Conservation (phyloP, 2,888 invertebrate species). For the Arge pagana region DNA sequence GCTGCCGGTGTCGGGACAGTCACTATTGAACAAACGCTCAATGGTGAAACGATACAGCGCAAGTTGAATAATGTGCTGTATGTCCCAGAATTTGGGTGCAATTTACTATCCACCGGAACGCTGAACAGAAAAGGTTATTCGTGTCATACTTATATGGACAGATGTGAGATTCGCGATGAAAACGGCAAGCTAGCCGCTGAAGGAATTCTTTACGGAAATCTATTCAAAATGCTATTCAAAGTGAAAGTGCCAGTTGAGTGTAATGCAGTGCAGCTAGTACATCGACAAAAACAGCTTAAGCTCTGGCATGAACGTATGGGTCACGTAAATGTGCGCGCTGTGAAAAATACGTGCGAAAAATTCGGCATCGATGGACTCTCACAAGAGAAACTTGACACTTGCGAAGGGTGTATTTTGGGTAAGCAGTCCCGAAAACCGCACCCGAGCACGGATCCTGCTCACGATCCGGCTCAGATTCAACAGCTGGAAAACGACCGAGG, state of each 20-base stretch:
- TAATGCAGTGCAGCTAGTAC: too few species aligned
- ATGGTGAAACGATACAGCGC: not conserved
- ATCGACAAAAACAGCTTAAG: not conserved
- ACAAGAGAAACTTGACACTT: too few species aligned
- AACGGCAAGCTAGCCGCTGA: constrained; percentile 4
- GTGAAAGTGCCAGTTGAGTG: not conserved
- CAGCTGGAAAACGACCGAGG: not conserved
- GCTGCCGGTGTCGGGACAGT: constrained; percentile 23
- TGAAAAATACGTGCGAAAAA: not conserved
- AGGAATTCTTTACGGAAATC: constrained; percentile 1
- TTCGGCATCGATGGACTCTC: too few species aligned
- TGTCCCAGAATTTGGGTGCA: constrained; percentile 24
- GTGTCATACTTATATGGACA: constrained; percentile 7
- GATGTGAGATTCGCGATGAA: constrained; percentile 19
- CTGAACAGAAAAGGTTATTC: constrained; percentile 14
- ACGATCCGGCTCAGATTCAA: not conserved
- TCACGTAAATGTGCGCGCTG: not conserved
- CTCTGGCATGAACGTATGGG: constrained; percentile 12
- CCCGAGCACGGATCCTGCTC: too few species aligned
- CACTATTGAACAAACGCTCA: constrained; percentile 10
- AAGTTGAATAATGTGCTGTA: constrained; percentile 23
- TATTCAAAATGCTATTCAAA: constrained; percentile 17
- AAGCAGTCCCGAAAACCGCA: constrained; percentile 21
- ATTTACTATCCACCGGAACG: constrained; percentile 20
- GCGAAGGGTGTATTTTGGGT: constrained; percentile 15